Evolutionary conservation across 2,888 invertebrate genomes (phyloP).

Genomic region (Ectemnius lituratus): DNA sequence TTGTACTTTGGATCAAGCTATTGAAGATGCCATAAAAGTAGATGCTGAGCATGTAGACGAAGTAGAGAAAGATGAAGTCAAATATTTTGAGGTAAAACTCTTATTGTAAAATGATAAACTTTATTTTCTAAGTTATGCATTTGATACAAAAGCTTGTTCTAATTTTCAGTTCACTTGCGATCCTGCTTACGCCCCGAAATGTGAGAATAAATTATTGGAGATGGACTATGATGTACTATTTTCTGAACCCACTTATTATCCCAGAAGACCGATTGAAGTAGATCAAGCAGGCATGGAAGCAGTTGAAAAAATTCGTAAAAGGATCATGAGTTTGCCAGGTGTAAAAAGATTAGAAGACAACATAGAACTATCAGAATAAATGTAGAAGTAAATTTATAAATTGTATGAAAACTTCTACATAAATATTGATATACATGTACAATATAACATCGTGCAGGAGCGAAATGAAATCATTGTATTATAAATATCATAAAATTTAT

Average conservation of each 20-base stretch:
- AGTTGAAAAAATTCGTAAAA: constrained; percentile 79
- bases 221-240: background rate
- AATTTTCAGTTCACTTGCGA: background rate
- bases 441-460: background rate
- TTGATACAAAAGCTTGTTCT: constrained; percentile 56
- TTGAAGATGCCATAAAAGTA: constrained; percentile 84
- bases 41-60: constrained; percentile 85
- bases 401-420: background rate
- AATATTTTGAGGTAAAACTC: constrained; percentile 68
- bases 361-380: constrained; percentile 68
- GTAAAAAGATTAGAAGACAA: constrained; percentile 82
- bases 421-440: background rate
- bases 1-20: constrained; percentile 80
- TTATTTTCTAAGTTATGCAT: too few species aligned
- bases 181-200: background rate
- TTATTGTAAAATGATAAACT: background rate
- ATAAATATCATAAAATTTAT: constrained; percentile 14
- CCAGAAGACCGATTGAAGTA: constrained; percentile 74
- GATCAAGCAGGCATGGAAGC: constrained; percentile 78
- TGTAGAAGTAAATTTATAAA: constrained; percentile 25
- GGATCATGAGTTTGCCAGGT: constrained; percentile 80
- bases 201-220: background rate
- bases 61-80: constrained; percentile 74
- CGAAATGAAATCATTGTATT: background rate
- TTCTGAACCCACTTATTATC: background rate